Percentiles rank a stretch among this genome's conserved stretches.
phyloP scores from a whole-genome alignment of 2,888 invertebrate species.

The Pseudanteris insignis region DNA sequence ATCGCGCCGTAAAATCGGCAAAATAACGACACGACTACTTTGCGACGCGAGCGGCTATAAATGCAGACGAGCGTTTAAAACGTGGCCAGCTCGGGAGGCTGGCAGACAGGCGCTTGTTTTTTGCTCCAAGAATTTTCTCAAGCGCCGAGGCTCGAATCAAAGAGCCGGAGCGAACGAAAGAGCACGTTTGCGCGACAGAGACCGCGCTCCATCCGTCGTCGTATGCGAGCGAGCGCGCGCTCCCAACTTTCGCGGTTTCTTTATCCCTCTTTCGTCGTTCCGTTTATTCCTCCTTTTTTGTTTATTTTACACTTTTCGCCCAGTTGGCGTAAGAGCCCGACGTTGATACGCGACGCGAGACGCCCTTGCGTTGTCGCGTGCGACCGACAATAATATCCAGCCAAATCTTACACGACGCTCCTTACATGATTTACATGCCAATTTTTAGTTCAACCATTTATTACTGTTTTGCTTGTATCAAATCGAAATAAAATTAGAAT shows the following conservation, averaged over 20 bases:
- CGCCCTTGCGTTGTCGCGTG: slow-evolving; percentile 9
- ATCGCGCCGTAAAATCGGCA: slow-evolving; percentile 25
- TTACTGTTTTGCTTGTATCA: no score
- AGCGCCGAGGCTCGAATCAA: slow-evolving; percentile 36
- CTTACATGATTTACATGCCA: slow-evolving; percentile 8
- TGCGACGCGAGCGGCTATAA: slow-evolving; percentile 24
- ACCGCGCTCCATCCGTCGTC: slow-evolving; percentile 37
- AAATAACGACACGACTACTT: slow-evolving; percentile 21
- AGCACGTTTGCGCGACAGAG: slow-evolving; percentile 12
- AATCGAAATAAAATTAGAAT: no score
- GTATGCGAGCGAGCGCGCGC: slow-evolving; percentile 4
- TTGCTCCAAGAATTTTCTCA: slow-evolving; percentile 34
- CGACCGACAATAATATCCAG: slow-evolving; percentile 3
- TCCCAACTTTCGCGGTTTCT: slow-evolving; percentile 28
- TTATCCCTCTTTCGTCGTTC: slow-evolving; percentile 1
- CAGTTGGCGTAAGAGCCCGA: neutral
- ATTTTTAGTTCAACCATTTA: no score
- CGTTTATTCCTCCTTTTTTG: slow-evolving; percentile 1
- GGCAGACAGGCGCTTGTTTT: slow-evolving; percentile 40
- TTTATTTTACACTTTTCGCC: slow-evolving; percentile 5
- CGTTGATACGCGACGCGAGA: neutral
- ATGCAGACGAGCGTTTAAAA: slow-evolving; percentile 41
- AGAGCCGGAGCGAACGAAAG: slow-evolving; percentile 4
- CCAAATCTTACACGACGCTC: slow-evolving; percentile 18
- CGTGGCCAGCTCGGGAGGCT: slow-evolving; percentile 19